Conservation (phyloP, 2,797 vertebrate species). For the Knipowitschia caucasica region DNA sequence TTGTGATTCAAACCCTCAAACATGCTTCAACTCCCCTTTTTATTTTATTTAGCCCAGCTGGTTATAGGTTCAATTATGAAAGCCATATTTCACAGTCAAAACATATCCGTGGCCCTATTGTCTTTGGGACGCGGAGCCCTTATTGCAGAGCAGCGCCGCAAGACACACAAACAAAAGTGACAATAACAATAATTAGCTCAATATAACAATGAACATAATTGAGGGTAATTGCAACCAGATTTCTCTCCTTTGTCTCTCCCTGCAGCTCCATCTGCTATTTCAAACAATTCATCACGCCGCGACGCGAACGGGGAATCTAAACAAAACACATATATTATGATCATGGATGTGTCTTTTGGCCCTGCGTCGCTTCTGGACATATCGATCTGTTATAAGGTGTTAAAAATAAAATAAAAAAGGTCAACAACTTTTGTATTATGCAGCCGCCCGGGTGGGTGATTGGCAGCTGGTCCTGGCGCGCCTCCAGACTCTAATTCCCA, state of each 20-base stretch:
- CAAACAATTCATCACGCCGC: slow-evolving; percentile 48
- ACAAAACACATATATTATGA: slow-evolving; percentile 50
- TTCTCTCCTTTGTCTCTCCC: slow-evolving; percentile 53
- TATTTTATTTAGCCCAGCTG: slow-evolving; percentile 47
- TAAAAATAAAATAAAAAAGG: too few relatives aligned
- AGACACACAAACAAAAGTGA: slow-evolving; percentile 68
- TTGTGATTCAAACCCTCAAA: slow-evolving; percentile 23
- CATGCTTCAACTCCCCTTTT: slow-evolving; percentile 22
- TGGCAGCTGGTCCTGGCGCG: slow-evolving; percentile 57
- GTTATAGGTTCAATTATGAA: slow-evolving; percentile 41
- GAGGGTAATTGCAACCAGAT: slow-evolving; percentile 68
- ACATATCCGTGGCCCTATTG: slow-evolving; percentile 46
- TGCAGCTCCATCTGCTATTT: slow-evolving; percentile 61
- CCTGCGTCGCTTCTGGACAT: slow-evolving; percentile 28
- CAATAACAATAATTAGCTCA: slow-evolving; percentile 76
- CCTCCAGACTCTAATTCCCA: slow-evolving; percentile 60
- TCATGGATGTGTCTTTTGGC: slow-evolving; percentile 40
- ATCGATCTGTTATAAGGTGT: slow-evolving; percentile 53
- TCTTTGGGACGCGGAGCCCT: slow-evolving; percentile 30
- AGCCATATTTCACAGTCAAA: slow-evolving; percentile 49
- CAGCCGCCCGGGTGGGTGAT: slow-evolving; percentile 46
- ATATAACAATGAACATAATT: slow-evolving; percentile 73
- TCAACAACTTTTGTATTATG: slow-evolving; percentile 54
- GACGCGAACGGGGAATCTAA: slow-evolving; percentile 31
- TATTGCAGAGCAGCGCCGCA: slow-evolving; percentile 49